Base-by-base conservation (phyloP, 2,888 invertebrate species). In the Machimus atricapillus region DNA sequence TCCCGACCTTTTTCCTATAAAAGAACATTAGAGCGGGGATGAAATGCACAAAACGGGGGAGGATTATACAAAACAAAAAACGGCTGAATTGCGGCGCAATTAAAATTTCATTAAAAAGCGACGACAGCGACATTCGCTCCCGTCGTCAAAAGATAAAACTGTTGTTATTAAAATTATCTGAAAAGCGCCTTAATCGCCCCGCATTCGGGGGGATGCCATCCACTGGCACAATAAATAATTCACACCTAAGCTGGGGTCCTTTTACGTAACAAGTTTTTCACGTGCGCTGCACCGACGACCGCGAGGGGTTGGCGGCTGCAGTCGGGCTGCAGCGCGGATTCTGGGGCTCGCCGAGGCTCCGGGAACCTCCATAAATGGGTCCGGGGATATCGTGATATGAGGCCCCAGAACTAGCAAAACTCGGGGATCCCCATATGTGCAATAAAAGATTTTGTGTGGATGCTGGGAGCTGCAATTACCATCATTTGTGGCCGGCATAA, bases 371-470 rank as follows among this genome's bases (percentile, higher is more conserved):
- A 46, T 52, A n/a, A 16, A n/a, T 52, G 16, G 46, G 46, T 52
- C 46, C 16, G 6, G 58, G n/a, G 9, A 23, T 58, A 58, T 58
- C 58, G 19, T 19, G 58, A 58, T 58, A 58, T 58, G 58, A 9
- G 19, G 40, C 34, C 40, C 76, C n/a, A 23, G 85, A 31, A 43
- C 43, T 46, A 52, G 37, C 74, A 31, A 34, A 37, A 14, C 43
- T 31, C 37, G n/a, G 31, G 56, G 16, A n/a, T 85, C 85, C 85
- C 85, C 85, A 73, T 85, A 74, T 74, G 74, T 85, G 85, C 85
- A 85, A 85, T 85, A 85, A 85, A 85, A 85, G 85, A 85, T 85
- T 85, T 85, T 74, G 46, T 85, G 85, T 85, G 85, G 85, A 85
- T 66, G 74, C 31, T 74, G 85, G 85, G 12, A n/a, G 85, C 85